Evolutionary conservation across 2,797 vertebrate species (phyloP), one percentile per base, ranked within the genome.

Genomic region (Emys orbicularis): DNA sequence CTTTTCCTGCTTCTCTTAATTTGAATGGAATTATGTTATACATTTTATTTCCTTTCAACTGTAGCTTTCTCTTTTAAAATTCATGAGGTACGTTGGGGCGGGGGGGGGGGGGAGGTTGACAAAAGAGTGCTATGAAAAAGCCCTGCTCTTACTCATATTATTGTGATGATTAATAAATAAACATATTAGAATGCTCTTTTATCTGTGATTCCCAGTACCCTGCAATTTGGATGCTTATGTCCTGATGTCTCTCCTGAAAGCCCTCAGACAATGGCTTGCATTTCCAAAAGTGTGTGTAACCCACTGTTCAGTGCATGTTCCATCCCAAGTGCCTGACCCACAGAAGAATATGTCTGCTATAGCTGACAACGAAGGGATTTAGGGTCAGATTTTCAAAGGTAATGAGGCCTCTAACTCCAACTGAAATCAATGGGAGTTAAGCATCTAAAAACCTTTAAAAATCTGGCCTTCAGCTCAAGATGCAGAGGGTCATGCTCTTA

Each of bases 111-210:
- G 8, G 8, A 44, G n/a, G 41, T 90, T 96, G 88, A 91, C 87
- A 92, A 95, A 95, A 91, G 88, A 83, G 6, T 44, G 44, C 83
- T 4, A 11, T 88, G 74, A 84, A 93, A 95, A 90, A 76, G 92
- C 65, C 91, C 84, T 90, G 81, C 93, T 94, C 88, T 74, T 89
- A 52, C 74, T 94, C 81, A 79, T 65, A 50, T 96, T 95, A 88
- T 95, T 49, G 21, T 89, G 86, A 93, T 95, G 21, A 44, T 76
- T 90, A 97, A 97, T 97, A 96, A 96, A 97, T 93, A 94, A 94
- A 31, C 3, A 1, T 65, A 90, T 95, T 95, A 94, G 89, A 95
- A 91, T 94, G 65, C 91, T 91, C 92, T 94, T 96, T 95, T 91
- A 90, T 91, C 93, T 96, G 95, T 96, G 94, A 95, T 97, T 97